Conservation (phyloP, 2,113 vertebrate species). For the Excalfactoria chinensis region DNA sequence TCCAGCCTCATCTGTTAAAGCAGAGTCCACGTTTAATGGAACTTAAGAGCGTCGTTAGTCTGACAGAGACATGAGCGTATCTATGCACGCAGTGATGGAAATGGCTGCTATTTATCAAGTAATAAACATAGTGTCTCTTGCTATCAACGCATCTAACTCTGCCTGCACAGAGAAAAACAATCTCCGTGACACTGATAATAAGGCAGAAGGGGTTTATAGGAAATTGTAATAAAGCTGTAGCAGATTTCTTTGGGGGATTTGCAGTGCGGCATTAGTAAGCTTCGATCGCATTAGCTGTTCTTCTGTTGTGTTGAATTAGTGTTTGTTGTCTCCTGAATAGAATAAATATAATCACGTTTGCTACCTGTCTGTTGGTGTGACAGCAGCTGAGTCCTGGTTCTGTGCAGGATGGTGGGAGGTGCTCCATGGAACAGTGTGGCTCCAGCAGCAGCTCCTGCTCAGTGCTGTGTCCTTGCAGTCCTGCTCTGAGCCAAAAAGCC, state of each 20-base stretch:
- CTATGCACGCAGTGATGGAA: not conserved
- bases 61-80: fast-evolving
- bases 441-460: not conserved
- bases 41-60: not conserved
- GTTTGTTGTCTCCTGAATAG: conserved; percentile 32
- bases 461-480: not conserved
- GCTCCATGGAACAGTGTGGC: fast-evolving
- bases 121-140: not conserved
- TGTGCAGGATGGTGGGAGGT: not conserved
- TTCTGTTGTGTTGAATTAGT: conserved; percentile 15
- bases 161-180: not conserved
- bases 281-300: not conserved
- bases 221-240: conserved; percentile 49
- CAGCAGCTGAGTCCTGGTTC: not conserved
- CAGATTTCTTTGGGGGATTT: conserved; percentile 37
- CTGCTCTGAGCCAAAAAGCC: not conserved
- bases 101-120: not conserved
- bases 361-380: not conserved
- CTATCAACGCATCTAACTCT: conserved; percentile 32
- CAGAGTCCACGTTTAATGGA: not conserved
- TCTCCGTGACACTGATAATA: not conserved
- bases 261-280: conserved; percentile 14
- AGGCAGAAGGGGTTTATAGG: not conserved
- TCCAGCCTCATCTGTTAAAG: too few species aligned
- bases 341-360: conserved; percentile 30